Conservation (phyloP, 2,113 vertebrate genomes). For the Gnathonemus longibarbis region DNA sequence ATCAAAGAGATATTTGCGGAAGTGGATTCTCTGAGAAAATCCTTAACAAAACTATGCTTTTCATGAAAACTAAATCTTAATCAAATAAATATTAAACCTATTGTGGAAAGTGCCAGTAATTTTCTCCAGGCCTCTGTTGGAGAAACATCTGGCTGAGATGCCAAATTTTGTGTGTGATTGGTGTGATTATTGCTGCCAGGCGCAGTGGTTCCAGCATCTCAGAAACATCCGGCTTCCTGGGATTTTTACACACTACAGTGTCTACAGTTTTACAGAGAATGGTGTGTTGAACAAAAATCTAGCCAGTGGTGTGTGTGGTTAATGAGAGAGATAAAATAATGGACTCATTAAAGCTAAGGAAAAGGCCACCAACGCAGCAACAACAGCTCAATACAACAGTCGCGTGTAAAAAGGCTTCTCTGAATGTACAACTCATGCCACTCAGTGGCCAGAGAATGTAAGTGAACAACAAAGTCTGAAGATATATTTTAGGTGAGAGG, state of each 20-base stretch:
- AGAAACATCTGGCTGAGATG: neutral
- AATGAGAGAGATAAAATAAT: neutral
- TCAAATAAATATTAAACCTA: neutral
- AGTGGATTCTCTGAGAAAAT: neutral
- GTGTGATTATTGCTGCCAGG: neutral
- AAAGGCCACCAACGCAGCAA: neutral
- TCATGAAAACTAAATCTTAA: neutral
- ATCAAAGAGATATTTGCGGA: neutral
- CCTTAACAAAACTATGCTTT: neutral
- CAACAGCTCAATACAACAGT: neutral
- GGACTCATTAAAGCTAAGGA: neutral
- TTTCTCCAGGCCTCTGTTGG: neutral
- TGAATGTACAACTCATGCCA: neutral
- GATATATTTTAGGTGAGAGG: neutral
- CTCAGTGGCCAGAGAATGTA: neutral
- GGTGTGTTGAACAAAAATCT: neutral
- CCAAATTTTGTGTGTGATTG: neutral
- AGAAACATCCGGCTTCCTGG: neutral
- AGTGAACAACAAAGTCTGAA: neutral
- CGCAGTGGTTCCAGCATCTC: neutral
- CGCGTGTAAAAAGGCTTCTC: neutral
- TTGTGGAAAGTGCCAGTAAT: neutral
- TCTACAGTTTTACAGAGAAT: neutral
- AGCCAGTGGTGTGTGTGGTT: neutral
- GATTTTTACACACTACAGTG: neutral